phyloP scores from a whole-genome alignment of 1,140 invertebrate genomes.

The Sarcophaga peregrina region DNA sequence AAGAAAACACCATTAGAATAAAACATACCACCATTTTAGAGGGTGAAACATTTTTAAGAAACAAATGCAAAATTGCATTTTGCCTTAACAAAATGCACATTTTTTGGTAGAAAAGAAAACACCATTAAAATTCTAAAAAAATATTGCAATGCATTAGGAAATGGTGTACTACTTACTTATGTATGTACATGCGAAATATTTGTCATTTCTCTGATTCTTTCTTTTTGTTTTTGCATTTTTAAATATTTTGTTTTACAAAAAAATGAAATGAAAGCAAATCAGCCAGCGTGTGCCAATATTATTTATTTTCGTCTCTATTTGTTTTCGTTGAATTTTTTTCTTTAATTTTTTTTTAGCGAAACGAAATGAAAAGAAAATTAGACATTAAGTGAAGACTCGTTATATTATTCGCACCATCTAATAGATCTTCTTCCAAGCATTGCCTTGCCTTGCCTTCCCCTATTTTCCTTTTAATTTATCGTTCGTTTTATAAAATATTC shows the following conservation, averaged over 20 bases:
- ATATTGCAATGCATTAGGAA: no score
- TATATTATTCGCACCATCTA: conserved; percentile 27
- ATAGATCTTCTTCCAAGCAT: background rate
- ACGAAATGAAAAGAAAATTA: background rate
- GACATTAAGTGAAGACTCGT: background rate
- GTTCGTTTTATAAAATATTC: background rate
- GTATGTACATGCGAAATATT: no score
- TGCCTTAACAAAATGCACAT: no score
- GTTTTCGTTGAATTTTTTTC: background rate
- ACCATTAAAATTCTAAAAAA: no score
- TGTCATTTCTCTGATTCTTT: no score
- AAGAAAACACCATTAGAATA: no score
- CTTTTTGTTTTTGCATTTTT: background rate
- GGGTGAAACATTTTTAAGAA: no score
- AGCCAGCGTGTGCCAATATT: conserved; percentile 29
- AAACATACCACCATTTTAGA: no score
- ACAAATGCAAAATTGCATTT: no score
- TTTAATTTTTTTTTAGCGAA: background rate
- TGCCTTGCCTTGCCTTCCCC: background rate
- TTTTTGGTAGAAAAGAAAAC: no score
- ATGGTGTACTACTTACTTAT: no score
- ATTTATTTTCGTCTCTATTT: conserved; percentile 19
- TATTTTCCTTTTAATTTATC: background rate
- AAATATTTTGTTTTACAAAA: background rate
- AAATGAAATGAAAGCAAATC: background rate